phyloP scores from a whole-genome alignment of 2,113 vertebrate genomes.

The Salvator merianae region DNA sequence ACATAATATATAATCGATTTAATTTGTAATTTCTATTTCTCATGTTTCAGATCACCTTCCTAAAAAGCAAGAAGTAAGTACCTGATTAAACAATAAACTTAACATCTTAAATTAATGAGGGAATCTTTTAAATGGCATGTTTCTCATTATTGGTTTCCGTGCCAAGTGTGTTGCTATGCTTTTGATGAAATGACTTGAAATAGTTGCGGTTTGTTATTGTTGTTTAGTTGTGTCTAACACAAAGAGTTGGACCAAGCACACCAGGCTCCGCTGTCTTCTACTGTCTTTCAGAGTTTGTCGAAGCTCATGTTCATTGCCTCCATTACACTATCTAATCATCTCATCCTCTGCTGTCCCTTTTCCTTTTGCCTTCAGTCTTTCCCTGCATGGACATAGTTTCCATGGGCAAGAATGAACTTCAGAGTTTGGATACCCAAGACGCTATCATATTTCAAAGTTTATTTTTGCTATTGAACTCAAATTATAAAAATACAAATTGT shows the following conservation, averaged over 20 bases:
- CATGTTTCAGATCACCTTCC: constrained; percentile 79
- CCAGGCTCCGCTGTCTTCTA: too few relatives aligned
- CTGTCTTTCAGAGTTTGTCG: too few relatives aligned
- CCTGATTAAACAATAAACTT: not conserved
- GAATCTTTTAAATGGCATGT: not conserved
- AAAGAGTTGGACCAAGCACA: too few relatives aligned
- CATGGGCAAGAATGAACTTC: too few relatives aligned
- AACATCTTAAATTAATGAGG: not conserved
- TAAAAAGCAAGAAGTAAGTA: constrained; percentile 87
- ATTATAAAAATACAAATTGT: not conserved
- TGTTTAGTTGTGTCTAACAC: not conserved
- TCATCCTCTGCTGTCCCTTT: too few relatives aligned
- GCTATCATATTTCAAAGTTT: not conserved
- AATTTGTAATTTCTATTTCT: constrained; percentile 32
- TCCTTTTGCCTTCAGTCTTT: too few relatives aligned
- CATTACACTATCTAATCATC: too few relatives aligned
- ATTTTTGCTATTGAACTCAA: not conserved
- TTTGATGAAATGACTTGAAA: not conserved
- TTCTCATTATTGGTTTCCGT: not conserved
- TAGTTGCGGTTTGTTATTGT: not conserved
- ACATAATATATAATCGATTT: not conserved
- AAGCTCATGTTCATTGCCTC: too few relatives aligned
- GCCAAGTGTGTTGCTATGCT: not conserved
- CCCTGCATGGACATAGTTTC: too few relatives aligned
- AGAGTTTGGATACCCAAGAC: not conserved